Evolutionary conservation across 2,888 invertebrate genomes (phyloP).

Genomic region (Leucoptera coffeella): DNA sequence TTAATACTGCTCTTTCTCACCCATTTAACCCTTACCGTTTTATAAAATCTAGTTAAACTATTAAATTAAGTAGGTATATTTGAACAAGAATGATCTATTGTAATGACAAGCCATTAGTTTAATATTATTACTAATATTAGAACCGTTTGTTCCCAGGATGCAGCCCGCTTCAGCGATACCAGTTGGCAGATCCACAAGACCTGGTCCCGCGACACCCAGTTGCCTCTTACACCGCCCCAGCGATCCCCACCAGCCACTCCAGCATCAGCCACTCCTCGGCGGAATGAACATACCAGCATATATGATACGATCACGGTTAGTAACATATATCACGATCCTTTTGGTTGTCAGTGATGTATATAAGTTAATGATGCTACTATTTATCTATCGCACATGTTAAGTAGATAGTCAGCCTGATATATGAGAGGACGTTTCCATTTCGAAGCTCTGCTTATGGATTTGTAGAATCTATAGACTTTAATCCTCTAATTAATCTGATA

Average conservation of each 20-base stretch:
- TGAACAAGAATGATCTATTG: too few species aligned
- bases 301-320: slow-evolving; percentile 45
- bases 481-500: too few species aligned
- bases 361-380: too few species aligned
- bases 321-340: too few species aligned
- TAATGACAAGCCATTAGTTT: background rate
- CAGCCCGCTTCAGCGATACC: slow-evolving; percentile 65
- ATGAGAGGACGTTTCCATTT: too few species aligned
- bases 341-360: too few species aligned
- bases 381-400: too few species aligned
- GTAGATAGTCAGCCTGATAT: too few species aligned
- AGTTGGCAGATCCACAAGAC: slow-evolving; percentile 69
- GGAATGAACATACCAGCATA: slow-evolving; percentile 34
- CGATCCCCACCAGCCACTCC: slow-evolving; percentile 16
- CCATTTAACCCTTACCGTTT: slow-evolving; percentile 5
- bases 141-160: slow-evolving; percentile 46
- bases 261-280: slow-evolving; percentile 13
- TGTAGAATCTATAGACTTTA: too few species aligned
- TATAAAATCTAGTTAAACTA: slow-evolving; percentile 3
- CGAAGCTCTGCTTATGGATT: too few species aligned
- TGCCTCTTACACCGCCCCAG: slow-evolving; percentile 30
- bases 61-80: background rate
- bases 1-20: too few species aligned
- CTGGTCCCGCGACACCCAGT: slow-evolving; percentile 52
- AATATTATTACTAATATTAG: too few species aligned